These are phyloP conservation scores for Parascotia fuliginaria DNA, from an alignment of 2,888 invertebrate species.

Conservation along the genomic window DNA sequence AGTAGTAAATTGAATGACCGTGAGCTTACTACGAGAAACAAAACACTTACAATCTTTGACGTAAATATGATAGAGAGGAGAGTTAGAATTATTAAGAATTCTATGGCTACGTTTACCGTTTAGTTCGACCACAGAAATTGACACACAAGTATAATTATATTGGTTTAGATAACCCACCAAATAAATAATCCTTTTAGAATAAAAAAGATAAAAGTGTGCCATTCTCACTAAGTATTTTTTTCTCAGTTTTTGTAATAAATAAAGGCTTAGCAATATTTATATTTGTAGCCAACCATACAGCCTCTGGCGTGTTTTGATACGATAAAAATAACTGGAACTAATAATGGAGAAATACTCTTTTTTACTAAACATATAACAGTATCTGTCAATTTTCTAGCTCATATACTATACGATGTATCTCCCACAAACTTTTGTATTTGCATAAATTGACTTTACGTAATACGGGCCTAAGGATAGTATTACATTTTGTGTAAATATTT, in stretches of 20 bases:
- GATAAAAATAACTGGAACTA: slow-evolving; percentile 19
- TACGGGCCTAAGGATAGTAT: slow-evolving; percentile 54
- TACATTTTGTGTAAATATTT: slow-evolving; percentile 61
- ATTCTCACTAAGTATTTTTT: background rate
- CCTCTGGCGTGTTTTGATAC: slow-evolving; percentile 9
- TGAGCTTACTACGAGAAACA: too few species aligned
- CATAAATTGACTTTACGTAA: slow-evolving; percentile 63
- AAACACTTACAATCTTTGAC: too few species aligned
- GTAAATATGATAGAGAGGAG: too few species aligned
- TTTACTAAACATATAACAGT: slow-evolving; percentile 22
- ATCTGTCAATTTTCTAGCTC: slow-evolving; percentile 44
- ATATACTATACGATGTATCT: slow-evolving; percentile 48
- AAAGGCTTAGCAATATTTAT: background rate
- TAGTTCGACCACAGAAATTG: too few species aligned
- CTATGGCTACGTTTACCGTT: too few species aligned
- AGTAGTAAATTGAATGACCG: too few species aligned
- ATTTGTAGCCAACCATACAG: background rate
- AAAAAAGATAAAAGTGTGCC: too few species aligned
- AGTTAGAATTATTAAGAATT: too few species aligned
- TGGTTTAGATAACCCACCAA: too few species aligned
- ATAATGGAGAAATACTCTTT: slow-evolving; percentile 20
- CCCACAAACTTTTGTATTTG: slow-evolving; percentile 53
- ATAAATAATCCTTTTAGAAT: too few species aligned
- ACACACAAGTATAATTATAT: too few species aligned
- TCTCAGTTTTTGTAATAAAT: background rate